Conservation (phyloP, 1,140 invertebrate species). For the Nasonia giraulti region DNA sequence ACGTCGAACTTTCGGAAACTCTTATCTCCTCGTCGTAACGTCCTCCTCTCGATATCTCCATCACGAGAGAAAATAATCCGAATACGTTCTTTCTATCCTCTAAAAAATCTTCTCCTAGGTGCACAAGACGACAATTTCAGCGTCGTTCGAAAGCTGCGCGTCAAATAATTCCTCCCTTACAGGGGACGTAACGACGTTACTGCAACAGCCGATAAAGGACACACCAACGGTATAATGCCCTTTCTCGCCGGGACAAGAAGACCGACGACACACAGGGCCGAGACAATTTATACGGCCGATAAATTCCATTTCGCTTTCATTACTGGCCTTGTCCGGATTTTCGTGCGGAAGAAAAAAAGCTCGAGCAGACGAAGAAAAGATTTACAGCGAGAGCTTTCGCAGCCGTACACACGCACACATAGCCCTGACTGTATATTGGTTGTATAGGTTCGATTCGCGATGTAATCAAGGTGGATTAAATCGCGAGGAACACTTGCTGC, state of each 20-base stretch:
- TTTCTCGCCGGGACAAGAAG: not conserved
- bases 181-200: not conserved
- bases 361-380: not conserved
- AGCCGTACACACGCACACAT: not conserved
- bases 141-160: not conserved
- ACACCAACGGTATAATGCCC: not conserved
- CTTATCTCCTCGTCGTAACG: not conserved
- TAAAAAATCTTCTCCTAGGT: too few relatives aligned
- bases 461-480: conserved; percentile 25
- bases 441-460: not conserved
- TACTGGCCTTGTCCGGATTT: conserved; percentile 62
- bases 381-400: conserved; percentile 19
- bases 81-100: not conserved
- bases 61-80: too few relatives aligned
- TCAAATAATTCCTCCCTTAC: not conserved
- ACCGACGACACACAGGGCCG: conserved; percentile 17
- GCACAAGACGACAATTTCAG: not conserved
- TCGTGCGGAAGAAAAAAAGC: conserved; percentile 41
- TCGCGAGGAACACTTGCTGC: not conserved
- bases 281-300: conserved; percentile 69
- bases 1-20: not conserved
- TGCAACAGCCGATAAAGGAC: not conserved
- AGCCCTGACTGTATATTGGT: not conserved
- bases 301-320: conserved; percentile 72
- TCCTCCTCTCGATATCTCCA: not conserved